A percentile compares a stretch with the other conserved stretches of the same genome.
Evolutionary conservation across 1,140 invertebrate genomes (phyloP).

Genomic region (Conopomorpha cramerella): DNA sequence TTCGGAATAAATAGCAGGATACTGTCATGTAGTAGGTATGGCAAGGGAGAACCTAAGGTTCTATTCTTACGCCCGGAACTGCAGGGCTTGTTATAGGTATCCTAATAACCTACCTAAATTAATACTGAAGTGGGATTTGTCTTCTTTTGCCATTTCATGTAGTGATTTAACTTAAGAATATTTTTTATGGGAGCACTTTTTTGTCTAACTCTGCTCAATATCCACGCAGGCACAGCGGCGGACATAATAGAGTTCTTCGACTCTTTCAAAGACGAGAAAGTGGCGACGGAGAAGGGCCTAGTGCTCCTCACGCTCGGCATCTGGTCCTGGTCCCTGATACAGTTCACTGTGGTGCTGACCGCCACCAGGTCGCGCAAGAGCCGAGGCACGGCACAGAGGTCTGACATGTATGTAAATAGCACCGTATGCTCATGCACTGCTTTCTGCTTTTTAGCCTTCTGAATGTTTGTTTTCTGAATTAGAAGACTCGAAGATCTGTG

Average conservation of each 20-base stretch:
- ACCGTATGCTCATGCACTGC: slow-evolving; percentile 34
- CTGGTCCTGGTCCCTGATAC: slow-evolving; percentile 88
- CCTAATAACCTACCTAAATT: too few species aligned
- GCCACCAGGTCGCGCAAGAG: slow-evolving; percentile 82
- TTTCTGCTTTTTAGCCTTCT: slow-evolving; percentile 1
- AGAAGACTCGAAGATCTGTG: too few species aligned
- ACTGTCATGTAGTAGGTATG: too few species aligned
- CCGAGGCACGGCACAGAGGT: slow-evolving; percentile 63
- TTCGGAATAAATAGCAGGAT: too few species aligned
- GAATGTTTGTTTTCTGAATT: not conserved
- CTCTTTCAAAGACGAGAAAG: slow-evolving; percentile 87
- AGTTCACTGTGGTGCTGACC: slow-evolving; percentile 88
- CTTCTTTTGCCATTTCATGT: too few species aligned
- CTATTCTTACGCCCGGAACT: too few species aligned
- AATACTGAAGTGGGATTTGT: too few species aligned
- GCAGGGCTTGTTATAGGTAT: too few species aligned
- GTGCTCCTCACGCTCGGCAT: slow-evolving; percentile 79
- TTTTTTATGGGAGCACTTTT: not conserved
- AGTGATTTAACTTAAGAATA: not conserved
- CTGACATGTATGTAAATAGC: slow-evolving; percentile 55
- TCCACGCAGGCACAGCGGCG: slow-evolving; percentile 73
- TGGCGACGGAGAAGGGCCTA: slow-evolving; percentile 73
- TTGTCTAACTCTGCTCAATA: not conserved
- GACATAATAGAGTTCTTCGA: slow-evolving; percentile 97
- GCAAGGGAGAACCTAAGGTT: too few species aligned